Evolutionary conservation across 2,888 invertebrate genomes (phyloP).

Genomic region (Rhamnusium bicolor): DNA sequence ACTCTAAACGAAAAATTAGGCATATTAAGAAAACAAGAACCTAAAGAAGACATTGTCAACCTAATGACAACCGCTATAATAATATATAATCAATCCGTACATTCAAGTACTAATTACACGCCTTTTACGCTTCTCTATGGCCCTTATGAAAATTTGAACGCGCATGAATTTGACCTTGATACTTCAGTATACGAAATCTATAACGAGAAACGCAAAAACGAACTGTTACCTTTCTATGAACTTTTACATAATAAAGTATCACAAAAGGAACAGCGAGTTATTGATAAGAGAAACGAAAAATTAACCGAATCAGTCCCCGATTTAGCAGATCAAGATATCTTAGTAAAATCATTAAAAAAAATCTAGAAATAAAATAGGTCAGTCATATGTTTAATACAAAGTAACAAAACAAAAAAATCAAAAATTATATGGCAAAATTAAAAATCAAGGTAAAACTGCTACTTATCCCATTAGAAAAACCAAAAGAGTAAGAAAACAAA

Average conservation of each 20-base stretch:
- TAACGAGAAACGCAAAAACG: neutral
- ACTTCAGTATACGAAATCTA: neutral
- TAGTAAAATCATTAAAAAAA: no score
- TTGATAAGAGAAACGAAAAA: no score
- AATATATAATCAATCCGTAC: neutral
- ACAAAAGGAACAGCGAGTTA: neutral
- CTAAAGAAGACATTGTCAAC: neutral
- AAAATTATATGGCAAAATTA: no score
- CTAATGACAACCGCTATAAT: neutral
- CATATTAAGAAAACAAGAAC: neutral
- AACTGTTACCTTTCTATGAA: neutral
- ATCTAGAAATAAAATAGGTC: no score
- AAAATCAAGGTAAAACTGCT: no score
- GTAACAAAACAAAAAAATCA: no score
- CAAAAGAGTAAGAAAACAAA: no score
- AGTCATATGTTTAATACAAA: no score
- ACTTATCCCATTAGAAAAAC: no score
- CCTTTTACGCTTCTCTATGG: neutral
- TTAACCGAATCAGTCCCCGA: no score
- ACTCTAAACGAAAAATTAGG: neutral
- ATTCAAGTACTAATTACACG: neutral
- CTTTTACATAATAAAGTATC: neutral
- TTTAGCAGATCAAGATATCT: no score
- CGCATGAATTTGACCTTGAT: neutral
- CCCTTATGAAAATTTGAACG: neutral